phyloP scores from a whole-genome alignment of 2,797 vertebrate genomes.

The Sarcophilus harrisii region DNA sequence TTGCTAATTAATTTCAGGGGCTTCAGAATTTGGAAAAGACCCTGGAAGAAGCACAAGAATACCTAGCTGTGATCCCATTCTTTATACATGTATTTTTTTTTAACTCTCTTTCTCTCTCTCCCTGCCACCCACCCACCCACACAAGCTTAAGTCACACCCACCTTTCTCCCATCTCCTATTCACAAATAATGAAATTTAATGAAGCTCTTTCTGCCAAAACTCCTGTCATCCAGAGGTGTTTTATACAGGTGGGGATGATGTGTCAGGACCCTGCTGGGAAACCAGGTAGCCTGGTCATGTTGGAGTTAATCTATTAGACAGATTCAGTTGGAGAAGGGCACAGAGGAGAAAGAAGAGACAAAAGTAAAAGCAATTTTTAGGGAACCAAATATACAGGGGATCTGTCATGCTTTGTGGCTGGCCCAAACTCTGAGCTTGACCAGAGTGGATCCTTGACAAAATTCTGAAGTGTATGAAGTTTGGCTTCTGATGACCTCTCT shows the following conservation, averaged over 20 bases:
- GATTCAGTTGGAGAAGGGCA: not conserved
- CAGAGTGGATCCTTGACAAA: not conserved
- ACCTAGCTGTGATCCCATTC: not conserved
- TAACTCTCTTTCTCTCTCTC: constrained; percentile 53
- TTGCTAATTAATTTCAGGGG: not conserved
- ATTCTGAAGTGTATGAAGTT: not conserved
- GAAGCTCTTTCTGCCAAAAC: constrained; percentile 27
- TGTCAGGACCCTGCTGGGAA: not conserved
- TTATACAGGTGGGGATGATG: not conserved
- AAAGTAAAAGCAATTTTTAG: not conserved
- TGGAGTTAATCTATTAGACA: not conserved
- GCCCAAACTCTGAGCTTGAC: not conserved
- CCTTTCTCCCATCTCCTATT: constrained; percentile 43
- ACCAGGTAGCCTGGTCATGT: not conserved
- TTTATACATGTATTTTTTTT: constrained; percentile 51
- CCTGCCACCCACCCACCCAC: constrained; percentile 7
- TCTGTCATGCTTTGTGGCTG: not conserved
- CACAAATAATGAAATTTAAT: constrained; percentile 11
- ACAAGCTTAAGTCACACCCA: constrained; percentile 7
- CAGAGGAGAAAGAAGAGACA: not conserved
- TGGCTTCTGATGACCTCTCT: not conserved
- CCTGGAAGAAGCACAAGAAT: not conserved
- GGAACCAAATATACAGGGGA: not conserved
- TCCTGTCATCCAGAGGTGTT: constrained; percentile 38
- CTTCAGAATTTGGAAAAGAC: not conserved